A percentile compares a stretch with the other conserved stretches of the same genome.
Evolutionary conservation across 2,888 invertebrate genomes (phyloP).

Genomic region (Neelides folsomi): DNA sequence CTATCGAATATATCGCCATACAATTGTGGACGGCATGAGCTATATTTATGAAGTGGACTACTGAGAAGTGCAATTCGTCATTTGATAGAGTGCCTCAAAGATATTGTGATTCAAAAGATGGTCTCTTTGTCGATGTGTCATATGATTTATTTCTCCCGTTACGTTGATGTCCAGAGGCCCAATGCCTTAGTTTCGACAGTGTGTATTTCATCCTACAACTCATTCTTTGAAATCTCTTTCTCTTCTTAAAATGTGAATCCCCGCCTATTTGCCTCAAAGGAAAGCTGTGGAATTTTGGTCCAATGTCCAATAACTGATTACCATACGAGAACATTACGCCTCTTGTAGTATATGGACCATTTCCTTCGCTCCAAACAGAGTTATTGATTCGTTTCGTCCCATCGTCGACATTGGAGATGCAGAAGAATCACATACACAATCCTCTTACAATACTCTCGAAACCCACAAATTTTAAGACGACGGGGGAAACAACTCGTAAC

Average conservation of each 20-base stretch:
- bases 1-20: too few relatives aligned
- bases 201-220: too few relatives aligned
- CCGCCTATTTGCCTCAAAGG: neutral
- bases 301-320: neutral
- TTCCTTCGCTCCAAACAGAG: too few relatives aligned
- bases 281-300: neutral
- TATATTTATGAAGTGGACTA: too few relatives aligned
- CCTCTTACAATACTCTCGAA: too few relatives aligned
- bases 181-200: neutral
- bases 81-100: neutral
- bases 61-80: slow-evolving; percentile 7
- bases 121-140: slow-evolving; percentile 15
- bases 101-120: slow-evolving; percentile 1
- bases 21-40: too few relatives aligned
- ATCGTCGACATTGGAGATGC: neutral
- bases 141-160: slow-evolving; percentile 17
- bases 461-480: too few relatives aligned
- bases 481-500: too few relatives aligned
- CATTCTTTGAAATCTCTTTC: too few relatives aligned
- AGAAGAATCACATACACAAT: neutral
- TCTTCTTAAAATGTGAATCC: neutral
- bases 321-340: neutral
- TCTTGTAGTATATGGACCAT: too few relatives aligned
- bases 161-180: slow-evolving; percentile 14
- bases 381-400: slow-evolving; percentile 1